A percentile compares a stretch with the other conserved stretches of the same genome.
Conservation (phyloP, 2,888 invertebrate genomes). For the Drosophila bunnanda region DNA sequence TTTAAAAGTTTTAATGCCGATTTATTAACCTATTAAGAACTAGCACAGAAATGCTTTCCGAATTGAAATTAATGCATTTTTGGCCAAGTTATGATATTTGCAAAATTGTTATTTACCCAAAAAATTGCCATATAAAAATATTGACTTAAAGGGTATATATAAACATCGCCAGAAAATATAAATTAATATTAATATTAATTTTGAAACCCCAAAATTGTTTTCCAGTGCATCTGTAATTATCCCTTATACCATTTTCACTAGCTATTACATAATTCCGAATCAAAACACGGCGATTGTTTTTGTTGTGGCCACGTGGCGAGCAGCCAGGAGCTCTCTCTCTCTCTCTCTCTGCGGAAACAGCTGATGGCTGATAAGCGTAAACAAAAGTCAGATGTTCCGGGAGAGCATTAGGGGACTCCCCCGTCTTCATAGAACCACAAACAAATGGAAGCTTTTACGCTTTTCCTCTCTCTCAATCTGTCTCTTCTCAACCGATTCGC, state of each 20-base stretch:
- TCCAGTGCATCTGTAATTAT: constrained; percentile 1
- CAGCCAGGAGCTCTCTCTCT: not conserved
- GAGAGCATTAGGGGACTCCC: constrained; percentile 11
- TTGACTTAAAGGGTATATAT: no score
- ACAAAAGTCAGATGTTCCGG: constrained; percentile 67
- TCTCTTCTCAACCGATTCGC: constrained; percentile 68
- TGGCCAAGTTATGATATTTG: no score
- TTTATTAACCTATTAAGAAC: no score
- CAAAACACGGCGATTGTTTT: constrained; percentile 38
- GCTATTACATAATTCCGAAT: constrained; percentile 28
- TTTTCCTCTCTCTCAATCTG: constrained; percentile 1
- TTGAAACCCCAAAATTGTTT: not conserved
- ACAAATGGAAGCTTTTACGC: constrained; percentile 58
- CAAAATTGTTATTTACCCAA: no score
- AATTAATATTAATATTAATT: not conserved
- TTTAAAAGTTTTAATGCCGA: no score
- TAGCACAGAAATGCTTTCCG: no score
- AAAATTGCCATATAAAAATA: no score
- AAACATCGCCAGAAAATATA: not conserved
- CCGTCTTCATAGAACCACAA: not conserved
- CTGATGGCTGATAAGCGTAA: constrained; percentile 63
- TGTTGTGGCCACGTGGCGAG: constrained; percentile 44
- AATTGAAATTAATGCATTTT: no score
- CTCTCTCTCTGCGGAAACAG: constrained; percentile 54
- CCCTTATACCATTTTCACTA: not conserved